Evolutionary conservation across 2,888 invertebrate genomes (phyloP).

Genomic region (Drosophila melanosoma): DNA sequence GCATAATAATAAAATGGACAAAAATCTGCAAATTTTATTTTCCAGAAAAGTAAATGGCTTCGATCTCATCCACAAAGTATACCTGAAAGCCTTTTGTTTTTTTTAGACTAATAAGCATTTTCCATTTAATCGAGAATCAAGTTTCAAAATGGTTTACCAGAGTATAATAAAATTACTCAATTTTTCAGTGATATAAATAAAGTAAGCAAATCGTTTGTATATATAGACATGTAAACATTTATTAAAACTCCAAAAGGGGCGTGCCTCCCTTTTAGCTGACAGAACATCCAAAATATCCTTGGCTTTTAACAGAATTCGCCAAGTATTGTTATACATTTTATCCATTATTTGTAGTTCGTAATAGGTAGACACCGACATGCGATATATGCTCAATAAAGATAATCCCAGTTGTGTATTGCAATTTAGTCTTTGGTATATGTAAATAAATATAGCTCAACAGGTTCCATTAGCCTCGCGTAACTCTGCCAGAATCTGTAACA

Average conservation of each 20-base stretch:
- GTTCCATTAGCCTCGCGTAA: conserved; percentile 4
- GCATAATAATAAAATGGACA: not conserved
- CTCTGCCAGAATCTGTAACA: conserved; percentile 24
- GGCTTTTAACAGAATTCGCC: not conserved
- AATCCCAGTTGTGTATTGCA: conserved; percentile 5
- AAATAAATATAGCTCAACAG: not conserved
- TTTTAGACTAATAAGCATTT: not conserved
- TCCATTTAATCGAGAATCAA: not conserved
- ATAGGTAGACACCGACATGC: not conserved
- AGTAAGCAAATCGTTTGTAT: not conserved
- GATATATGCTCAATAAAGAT: not conserved
- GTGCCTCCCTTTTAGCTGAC: not conserved
- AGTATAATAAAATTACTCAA: not conserved
- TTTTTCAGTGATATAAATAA: not conserved
- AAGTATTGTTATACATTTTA: not conserved
- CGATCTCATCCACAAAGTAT: not conserved
- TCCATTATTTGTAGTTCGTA: conserved; percentile 2
- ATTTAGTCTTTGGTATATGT: conserved; percentile 10
- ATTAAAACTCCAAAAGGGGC: conserved; percentile 8
- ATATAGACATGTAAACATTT: conserved; percentile 14
- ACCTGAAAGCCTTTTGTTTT: not conserved
- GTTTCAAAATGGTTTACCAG: not conserved
- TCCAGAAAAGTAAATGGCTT: not conserved
- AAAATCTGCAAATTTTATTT: not conserved
- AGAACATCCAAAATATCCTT: conserved; percentile 3